These are phyloP conservation scores for Pseudococcus viburni DNA, from an alignment of 2,888 invertebrate genomes.

Conservation along the genomic window DNA sequence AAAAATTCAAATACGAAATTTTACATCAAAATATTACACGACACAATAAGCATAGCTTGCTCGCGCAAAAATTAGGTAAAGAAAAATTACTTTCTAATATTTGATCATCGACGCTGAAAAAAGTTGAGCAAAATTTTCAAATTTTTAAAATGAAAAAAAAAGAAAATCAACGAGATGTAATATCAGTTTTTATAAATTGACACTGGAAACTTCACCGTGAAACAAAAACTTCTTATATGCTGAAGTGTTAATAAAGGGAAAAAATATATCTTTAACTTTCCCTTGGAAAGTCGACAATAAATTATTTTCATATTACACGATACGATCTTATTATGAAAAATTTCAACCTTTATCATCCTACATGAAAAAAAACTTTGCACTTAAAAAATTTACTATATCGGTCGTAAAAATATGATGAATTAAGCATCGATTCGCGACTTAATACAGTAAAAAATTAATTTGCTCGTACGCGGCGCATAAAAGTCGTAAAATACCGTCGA, in stretches of 20 bases:
- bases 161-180: neutral
- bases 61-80: no score
- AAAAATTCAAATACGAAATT: neutral
- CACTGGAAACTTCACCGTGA: conserved; percentile 3
- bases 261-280: conserved; percentile 42
- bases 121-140: neutral
- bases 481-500: neutral
- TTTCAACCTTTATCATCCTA: conserved; percentile 45
- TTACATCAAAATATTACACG: no score
- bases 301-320: conserved; percentile 29
- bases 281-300: conserved; percentile 19
- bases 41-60: no score
- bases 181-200: conserved; percentile 23
- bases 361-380: conserved; percentile 29
- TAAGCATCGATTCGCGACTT: conserved; percentile 6
- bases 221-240: neutral
- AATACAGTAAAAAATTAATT: conserved; percentile 8
- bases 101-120: neutral
- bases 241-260: conserved; percentile 17
- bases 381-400: conserved; percentile 48
- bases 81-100: no score
- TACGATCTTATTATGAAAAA: conserved; percentile 44
- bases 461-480: neutral
- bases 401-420: conserved; percentile 32
- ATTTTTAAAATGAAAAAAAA: neutral